Base-by-base conservation (phyloP, 2,888 invertebrate genomes). In the Leistus spinibarbis region DNA sequence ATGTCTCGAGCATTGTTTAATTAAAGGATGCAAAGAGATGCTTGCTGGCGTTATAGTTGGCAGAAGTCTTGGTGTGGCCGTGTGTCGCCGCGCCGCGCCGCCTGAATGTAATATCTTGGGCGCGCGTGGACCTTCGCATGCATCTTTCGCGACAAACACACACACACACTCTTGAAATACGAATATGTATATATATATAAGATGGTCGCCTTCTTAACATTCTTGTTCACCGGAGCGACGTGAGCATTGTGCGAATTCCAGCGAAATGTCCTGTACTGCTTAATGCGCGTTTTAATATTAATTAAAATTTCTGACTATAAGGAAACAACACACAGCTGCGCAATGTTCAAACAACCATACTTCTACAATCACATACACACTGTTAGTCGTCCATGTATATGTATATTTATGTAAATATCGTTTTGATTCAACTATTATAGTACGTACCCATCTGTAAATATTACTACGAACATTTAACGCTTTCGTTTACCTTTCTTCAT, bases 1-100 rank as follows among this genome's bases (percentile, higher is more conserved):
- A 78, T 77, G n/a, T n/a, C 77, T 77, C 76, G 70, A 74, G 76
- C 75, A 70, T 69, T 73, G 69, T 73, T 62, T 70, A 77, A 77
- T 77, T 78, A 77, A 73, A 73, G 73, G 73, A 67, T 22, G 63
- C 16, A 16, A 57, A 57, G 57, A 10, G 9, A 10, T n/a, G n/a
- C n/a, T n/a, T n/a, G n/a, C n/a, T n/a, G n/a, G n/a, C n/a, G n/a
- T n/a, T n/a, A n/a, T n/a, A n/a, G n/a, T 5, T 40, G 40, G 40
- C 7, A 40, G 40, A 13, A 40, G 40, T 40, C n/a, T 40, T 10
- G 40, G 13, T 40, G 7, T 40, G 40, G 40, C n/a, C n/a, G n/a
- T 40, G 40, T 10, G 40, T 5, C 40, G 40, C 10, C 13, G 10
- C 10, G 40, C 13, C 40, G 40, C 10, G 40, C 13, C 40, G 40